Conservation (phyloP, 2,113 vertebrate species). For the Lanius collurio region DNA sequence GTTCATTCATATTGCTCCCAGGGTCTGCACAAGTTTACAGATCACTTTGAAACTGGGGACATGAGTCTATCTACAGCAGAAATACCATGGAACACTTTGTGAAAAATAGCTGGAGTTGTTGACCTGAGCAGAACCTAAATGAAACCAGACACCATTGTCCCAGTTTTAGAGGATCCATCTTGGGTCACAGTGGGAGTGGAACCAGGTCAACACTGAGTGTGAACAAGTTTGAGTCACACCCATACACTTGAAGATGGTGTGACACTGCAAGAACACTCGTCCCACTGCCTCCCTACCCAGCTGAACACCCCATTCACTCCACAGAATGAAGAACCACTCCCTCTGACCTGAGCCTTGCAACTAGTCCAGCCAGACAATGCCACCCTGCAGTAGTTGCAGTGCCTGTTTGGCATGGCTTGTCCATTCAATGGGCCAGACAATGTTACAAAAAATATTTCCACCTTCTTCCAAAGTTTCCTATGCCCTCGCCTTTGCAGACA, state of each 20-base stretch:
- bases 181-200: background rate
- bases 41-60: background rate
- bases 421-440: background rate
- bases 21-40: background rate
- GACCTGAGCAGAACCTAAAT: background rate
- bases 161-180: background rate
- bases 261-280: background rate
- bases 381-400: accelerated
- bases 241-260: background rate
- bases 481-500: background rate
- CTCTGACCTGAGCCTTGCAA: background rate
- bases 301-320: background rate
- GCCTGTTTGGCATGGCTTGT: background rate
- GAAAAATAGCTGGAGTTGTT: background rate
- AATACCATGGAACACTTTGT: background rate
- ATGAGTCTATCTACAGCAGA: background rate
- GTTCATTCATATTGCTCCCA: background rate
- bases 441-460: background rate
- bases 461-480: background rate
- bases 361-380: background rate
- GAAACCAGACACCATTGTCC: background rate
- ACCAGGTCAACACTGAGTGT: background rate
- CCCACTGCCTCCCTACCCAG: background rate
- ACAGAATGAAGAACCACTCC: background rate
- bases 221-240: background rate